Conservation (phyloP, 1,140 invertebrate species). For the Muscidifurax raptorellus region DNA sequence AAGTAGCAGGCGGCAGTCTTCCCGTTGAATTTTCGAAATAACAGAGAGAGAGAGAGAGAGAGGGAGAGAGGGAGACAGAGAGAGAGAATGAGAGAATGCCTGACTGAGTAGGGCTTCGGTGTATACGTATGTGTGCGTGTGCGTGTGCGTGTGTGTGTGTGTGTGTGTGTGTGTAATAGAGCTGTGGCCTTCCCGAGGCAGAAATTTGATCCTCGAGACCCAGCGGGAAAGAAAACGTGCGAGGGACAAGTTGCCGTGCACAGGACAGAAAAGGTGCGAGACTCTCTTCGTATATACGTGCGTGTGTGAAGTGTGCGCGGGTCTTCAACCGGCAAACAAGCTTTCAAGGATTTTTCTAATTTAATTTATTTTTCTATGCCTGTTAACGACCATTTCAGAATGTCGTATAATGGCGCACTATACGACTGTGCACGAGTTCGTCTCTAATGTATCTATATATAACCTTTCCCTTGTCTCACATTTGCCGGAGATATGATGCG, state of each 20-base stretch:
- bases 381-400: too few relatives aligned
- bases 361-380: too few relatives aligned
- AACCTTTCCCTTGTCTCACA: neutral
- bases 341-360: too few relatives aligned
- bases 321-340: too few relatives aligned
- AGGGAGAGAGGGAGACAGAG: neutral
- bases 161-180: too few relatives aligned
- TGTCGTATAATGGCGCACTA: too few relatives aligned
- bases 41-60: neutral
- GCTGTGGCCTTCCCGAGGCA: neutral
- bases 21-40: constrained; percentile 15
- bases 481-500: neutral
- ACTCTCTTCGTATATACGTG: too few relatives aligned
- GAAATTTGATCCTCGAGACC: constrained; percentile 23
- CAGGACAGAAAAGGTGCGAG: neutral
- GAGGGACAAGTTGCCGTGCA: neutral
- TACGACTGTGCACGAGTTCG: too few relatives aligned
- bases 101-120: constrained; percentile 5
- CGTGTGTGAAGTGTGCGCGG: too few relatives aligned
- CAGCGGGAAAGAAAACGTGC: neutral
- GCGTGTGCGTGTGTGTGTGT: too few relatives aligned
- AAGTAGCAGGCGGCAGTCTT: neutral
- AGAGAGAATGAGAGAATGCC: neutral
- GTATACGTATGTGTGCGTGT: too few relatives aligned
- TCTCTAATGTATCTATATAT: neutral